Evolutionary conservation across 2,888 invertebrate genomes (phyloP), one percentile per base, ranked within the genome.

Genomic region (Anagyrus pseudococci): DNA sequence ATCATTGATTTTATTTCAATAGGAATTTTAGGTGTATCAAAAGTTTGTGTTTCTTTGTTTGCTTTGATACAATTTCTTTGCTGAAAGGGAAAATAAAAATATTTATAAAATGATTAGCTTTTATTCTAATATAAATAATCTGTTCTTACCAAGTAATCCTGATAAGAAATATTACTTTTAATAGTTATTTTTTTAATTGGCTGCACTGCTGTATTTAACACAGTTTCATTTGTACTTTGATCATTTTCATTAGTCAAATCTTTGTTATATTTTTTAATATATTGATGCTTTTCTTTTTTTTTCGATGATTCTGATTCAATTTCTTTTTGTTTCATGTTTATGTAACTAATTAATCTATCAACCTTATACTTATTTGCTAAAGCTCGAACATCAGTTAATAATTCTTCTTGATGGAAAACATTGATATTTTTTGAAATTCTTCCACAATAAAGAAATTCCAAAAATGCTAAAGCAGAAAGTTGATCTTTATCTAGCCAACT

Each of bases 381-480:
- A 29, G 56, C 50, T 53, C 70, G 67, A 1, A 81, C 58, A 60
- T 67, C 61, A 19, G 68, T 50, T 4, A 75, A 40, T 17, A 64
- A 66, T 2, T 33, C 22, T 23, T 69, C 44, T 41, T 75, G 55
- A 2, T 72, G 58, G 29, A 75, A 63, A 44, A 75, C 44, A 10
- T 58, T 43, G 0, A 54, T 44, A 67, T 77, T 62, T 56, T 71
- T 72, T 44, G 67, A 65, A 13, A 79, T 76, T 22, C 68, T 58
- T 0, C 80, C 80, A 67, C 79, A 76, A 58, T 83, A 82, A 59
- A 82, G 65, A 66, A 77, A 82, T 70, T 81, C 78, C 13, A 82
- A 66, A 66, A 82, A 81, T 19, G 77, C 77, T 26, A 78, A 48
- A 22, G 77, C 79, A n/a, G 73, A 65, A 19, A 59, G 52, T 44